phyloP scores from a whole-genome alignment of 2,797 vertebrate species.

The Mormyrops attenuatus region DNA sequence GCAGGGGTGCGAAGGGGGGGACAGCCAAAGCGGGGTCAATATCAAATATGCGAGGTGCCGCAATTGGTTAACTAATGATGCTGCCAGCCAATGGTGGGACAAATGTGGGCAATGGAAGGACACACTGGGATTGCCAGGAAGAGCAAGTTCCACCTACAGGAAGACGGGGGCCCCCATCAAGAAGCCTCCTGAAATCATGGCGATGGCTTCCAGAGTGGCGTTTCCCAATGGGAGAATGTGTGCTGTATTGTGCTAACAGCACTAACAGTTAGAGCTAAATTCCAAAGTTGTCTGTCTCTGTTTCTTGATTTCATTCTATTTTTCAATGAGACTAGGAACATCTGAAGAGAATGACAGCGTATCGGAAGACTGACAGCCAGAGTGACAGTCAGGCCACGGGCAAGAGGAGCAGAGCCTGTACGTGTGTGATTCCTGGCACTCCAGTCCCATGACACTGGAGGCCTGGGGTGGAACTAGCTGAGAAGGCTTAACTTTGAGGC shows the following conservation, averaged over 20 bases:
- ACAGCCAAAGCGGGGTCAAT: neutral
- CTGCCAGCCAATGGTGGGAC: neutral
- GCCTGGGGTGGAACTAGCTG: neutral
- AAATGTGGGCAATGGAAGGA: neutral
- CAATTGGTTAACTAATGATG: neutral
- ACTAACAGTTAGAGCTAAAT: neutral
- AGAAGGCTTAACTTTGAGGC: neutral
- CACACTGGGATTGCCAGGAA: neutral
- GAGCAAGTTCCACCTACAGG: neutral
- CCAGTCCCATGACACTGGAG: neutral
- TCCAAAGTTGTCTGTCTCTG: neutral
- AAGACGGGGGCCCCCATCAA: neutral
- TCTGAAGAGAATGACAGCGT: neutral
- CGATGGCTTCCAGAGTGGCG: neutral
- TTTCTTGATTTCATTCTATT: neutral
- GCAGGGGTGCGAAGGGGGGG: neutral
- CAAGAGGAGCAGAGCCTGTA: neutral
- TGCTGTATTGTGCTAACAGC: neutral
- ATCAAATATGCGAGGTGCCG: neutral
- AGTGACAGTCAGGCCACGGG: neutral
- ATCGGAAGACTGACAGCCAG: neutral
- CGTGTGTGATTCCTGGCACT: neutral
- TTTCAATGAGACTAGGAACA: neutral
- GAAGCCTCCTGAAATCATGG: neutral
- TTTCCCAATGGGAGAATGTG: neutral